A percentile compares a stretch with the other conserved stretches of the same genome.
Evolutionary conservation across 1,140 invertebrate species (phyloP).

Genomic region (Coenobita brevimanus): DNA sequence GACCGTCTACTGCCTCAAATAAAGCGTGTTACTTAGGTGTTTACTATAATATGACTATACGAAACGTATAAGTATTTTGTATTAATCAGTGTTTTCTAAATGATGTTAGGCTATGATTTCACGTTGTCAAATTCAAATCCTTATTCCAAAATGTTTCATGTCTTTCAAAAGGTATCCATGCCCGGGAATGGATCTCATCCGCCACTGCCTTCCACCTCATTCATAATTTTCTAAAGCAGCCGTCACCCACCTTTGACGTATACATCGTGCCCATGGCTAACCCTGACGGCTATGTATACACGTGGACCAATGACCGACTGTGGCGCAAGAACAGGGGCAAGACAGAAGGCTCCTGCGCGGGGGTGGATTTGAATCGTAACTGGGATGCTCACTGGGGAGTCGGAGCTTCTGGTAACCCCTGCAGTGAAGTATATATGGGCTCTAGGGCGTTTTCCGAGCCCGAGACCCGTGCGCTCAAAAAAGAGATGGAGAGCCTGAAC

Average conservation of each 20-base stretch:
- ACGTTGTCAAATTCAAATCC: too few relatives aligned
- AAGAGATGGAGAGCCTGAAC: constrained; percentile 58
- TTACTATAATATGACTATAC: too few relatives aligned
- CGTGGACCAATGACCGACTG: constrained; percentile 65
- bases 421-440: constrained; percentile 73
- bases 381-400: constrained; percentile 62
- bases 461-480: constrained; percentile 70
- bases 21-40: too few relatives aligned
- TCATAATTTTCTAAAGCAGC: background rate
- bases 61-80: too few relatives aligned
- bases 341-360: constrained; percentile 37
- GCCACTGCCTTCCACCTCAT: background rate
- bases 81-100: too few relatives aligned
- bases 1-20: too few relatives aligned
- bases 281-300: constrained; percentile 46
- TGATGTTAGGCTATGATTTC: too few relatives aligned
- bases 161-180: constrained; percentile 47
- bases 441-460: constrained; percentile 74
- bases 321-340: constrained; percentile 70
- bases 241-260: background rate
- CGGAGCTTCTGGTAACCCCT: constrained; percentile 86
- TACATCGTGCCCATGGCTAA: constrained; percentile 44
- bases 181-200: constrained; percentile 48
- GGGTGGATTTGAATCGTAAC: constrained; percentile 71
- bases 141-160: too few relatives aligned